Conservation (phyloP, 2,797 vertebrate genomes). For the Ctenochaetus hawaiiensis region DNA sequence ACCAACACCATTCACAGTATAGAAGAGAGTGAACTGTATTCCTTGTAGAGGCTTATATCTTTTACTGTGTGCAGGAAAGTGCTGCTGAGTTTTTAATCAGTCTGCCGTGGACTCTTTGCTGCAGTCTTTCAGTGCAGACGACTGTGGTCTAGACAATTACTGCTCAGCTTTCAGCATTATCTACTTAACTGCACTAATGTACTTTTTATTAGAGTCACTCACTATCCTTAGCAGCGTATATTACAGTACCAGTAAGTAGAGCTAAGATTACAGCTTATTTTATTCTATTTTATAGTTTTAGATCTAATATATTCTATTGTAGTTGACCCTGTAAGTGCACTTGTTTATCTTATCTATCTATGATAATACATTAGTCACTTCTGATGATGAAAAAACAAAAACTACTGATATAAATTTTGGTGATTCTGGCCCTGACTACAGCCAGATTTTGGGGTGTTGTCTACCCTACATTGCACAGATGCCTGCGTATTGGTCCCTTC, state of each 20-base stretch:
- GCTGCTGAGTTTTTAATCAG: background rate
- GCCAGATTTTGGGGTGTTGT: background rate
- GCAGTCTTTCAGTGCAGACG: background rate
- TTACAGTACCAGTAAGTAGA: background rate
- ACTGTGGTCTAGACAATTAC: background rate
- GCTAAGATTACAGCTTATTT: too few species aligned
- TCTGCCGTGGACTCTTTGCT: background rate
- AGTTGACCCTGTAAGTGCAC: too few species aligned
- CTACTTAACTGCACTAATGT: background rate
- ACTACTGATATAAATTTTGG: too few species aligned
- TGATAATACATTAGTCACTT: too few species aligned
- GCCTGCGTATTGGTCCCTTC: conserved; percentile 3
- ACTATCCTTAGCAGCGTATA: background rate
- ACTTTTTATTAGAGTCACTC: background rate
- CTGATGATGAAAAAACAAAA: too few species aligned
- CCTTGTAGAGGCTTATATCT: background rate
- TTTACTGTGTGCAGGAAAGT: background rate
- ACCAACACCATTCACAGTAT: background rate
- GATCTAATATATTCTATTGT: too few species aligned
- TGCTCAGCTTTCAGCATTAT: conserved; percentile 1
- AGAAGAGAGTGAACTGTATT: background rate
- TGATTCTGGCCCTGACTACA: background rate
- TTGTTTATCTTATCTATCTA: too few species aligned
- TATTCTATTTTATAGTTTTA: too few species aligned
- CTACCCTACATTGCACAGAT: background rate